Evolutionary conservation across 2,797 vertebrate genomes (phyloP), one percentile per base, ranked within the genome.

Genomic region (Babyrousa celebensis): DNA sequence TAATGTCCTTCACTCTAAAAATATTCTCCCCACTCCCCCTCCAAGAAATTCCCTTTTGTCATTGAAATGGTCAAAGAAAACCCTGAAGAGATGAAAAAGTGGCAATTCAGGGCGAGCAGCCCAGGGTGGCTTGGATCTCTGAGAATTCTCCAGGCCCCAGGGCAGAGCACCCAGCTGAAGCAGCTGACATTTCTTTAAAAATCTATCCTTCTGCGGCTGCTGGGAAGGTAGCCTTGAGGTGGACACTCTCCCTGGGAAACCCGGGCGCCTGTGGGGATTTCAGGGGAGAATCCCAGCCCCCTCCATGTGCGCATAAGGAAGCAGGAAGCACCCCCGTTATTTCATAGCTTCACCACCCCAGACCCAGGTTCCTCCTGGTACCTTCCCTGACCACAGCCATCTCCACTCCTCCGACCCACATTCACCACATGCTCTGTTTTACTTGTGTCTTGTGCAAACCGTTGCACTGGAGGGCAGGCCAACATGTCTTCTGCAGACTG

Each of bases 1-100:
- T 2, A 58, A 95, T 72, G 63, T 78, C 56, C 92, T 89, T 84
- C 43, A 43, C 85, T 71, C 91, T 96, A 97, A 97, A 97, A 96
- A 95, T 95, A 93, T 52, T 32, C 63, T 86, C 67, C 40, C 43
- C 23, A 14, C 9, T 72, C 52, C 58, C 27, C 72, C 62, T 78
- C 36, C 8, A 58, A 83, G 72, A 97, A 97, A 93, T 85, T 96
- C 68, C n/a, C 58, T 92, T 83, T 60, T 91, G 83, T 95, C 92
- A 40, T 72, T 48, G 52, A 85, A 89, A 89, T 48, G 54, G 62
- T 84, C 56, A 68, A 62, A 82, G 79, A 89, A 95, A 91, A 86
- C 18, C 18, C 15, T 62, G 11, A 43, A 54, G 32, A 85, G 32
- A 72, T 74, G 68, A 60, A 67, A 68, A 84, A 32, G 43, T 25